Conservation (phyloP, 53 echinoderm and acorn worm species). For the Echinometra lucunter region DNA sequence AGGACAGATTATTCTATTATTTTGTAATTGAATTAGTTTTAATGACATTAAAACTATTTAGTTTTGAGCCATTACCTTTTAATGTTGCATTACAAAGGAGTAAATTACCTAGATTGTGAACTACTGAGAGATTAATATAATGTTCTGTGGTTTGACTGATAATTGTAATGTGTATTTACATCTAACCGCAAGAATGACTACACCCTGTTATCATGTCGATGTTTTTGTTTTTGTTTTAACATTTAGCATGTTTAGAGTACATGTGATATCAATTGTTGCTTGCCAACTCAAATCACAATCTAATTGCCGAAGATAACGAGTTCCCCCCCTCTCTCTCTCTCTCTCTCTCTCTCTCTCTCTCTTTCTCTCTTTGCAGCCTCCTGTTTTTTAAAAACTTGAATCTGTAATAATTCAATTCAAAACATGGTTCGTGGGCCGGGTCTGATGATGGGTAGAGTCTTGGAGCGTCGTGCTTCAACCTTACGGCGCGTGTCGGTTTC, state of each 20-base stretch:
- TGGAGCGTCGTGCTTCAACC: background rate
- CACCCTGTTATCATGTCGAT: background rate
- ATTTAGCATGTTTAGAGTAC: background rate
- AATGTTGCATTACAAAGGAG: too few species aligned
- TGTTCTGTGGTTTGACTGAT: background rate
- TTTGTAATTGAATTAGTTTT: too few species aligned
- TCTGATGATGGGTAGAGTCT: background rate
- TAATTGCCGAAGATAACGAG: background rate
- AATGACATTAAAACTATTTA: too few species aligned
- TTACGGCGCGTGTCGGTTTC: conserved; percentile 22
- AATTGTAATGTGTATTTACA: background rate
- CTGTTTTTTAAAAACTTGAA: background rate
- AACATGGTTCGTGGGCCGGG: background rate
- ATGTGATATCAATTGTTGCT: background rate
- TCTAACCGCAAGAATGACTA: background rate
- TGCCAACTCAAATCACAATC: background rate
- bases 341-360: background rate
- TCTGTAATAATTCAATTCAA: background rate
- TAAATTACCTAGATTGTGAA: too few species aligned
- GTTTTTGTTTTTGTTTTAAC: background rate
- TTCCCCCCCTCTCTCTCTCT: background rate
- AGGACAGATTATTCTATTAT: too few species aligned
- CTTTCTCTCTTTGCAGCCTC: background rate
- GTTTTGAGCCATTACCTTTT: too few species aligned
- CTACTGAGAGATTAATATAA: background rate